A percentile compares a stretch with the other conserved stretches of the same genome.
These are phyloP conservation scores for Hymenochirus boettgeri DNA, from an alignment of 2,113 vertebrate genomes.

Conservation along the genomic window DNA sequence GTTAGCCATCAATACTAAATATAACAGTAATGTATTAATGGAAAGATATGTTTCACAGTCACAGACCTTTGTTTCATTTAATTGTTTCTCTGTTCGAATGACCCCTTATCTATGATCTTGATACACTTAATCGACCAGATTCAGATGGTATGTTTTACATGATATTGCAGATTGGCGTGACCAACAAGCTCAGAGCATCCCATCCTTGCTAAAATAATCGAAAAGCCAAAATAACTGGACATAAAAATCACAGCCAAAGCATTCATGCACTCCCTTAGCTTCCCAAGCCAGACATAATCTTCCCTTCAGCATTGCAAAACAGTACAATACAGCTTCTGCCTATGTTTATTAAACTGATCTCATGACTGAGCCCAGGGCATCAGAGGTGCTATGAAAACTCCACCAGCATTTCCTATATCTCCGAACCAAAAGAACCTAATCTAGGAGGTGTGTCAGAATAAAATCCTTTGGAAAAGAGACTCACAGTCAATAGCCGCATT, in stretches of 20 bases:
- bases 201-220: slow-evolving; percentile 16
- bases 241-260: slow-evolving; percentile 41
- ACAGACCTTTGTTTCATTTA: slow-evolving; percentile 10
- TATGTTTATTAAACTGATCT: slow-evolving; percentile 20
- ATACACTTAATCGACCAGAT: slow-evolving; percentile 34
- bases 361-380: slow-evolving; percentile 14
- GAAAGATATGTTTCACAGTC: neutral
- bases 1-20: slow-evolving; percentile 10
- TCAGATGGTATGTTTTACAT: slow-evolving; percentile 38
- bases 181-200: slow-evolving; percentile 34
- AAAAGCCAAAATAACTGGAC: slow-evolving; percentile 42
- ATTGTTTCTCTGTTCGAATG: slow-evolving; percentile 18
- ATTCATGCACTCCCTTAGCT: slow-evolving; percentile 37
- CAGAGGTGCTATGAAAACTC: slow-evolving; percentile 37
- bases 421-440: slow-evolving; percentile 58
- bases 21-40: slow-evolving; percentile 9
- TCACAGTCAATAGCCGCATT: slow-evolving; percentile 58
- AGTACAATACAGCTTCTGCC: slow-evolving; percentile 34
- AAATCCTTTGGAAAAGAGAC: slow-evolving; percentile 60
- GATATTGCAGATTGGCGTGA: slow-evolving; percentile 37
- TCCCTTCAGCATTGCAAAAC: slow-evolving; percentile 29
- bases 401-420: slow-evolving; percentile 47
- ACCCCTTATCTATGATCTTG: slow-evolving; percentile 18
- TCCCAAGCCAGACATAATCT: slow-evolving; percentile 42
- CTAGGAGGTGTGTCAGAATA: slow-evolving; percentile 58